A percentile compares a stretch with the other conserved stretches of the same genome.
Conservation (phyloP, 1,140 invertebrate genomes). For the Polypedilum vanderplanki region DNA sequence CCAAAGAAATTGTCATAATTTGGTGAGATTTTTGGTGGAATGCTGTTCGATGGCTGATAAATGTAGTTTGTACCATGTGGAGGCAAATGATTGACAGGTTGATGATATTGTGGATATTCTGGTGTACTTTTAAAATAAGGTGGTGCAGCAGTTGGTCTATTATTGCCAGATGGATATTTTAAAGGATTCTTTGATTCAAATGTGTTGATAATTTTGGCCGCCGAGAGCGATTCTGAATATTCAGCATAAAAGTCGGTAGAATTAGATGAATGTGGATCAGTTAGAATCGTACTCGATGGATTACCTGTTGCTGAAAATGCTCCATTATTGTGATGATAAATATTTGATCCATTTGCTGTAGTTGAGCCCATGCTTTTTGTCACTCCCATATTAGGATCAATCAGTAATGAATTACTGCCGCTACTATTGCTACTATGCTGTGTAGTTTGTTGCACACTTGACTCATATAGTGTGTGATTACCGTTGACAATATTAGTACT, state of each 20-base stretch:
- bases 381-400: not conserved
- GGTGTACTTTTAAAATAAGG: not conserved
- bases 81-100: slow-evolving; percentile 8
- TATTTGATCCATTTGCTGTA: not conserved
- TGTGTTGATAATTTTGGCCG: slow-evolving; percentile 22
- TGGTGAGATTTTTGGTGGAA: slow-evolving; percentile 6
- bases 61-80: not conserved
- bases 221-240: slow-evolving; percentile 18
- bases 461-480: slow-evolving; percentile 2
- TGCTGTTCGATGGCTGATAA: not conserved
- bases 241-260: not conserved
- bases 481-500: not conserved
- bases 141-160: not conserved
- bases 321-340: slow-evolving; percentile 12
- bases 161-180: not conserved
- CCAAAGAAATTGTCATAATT: slow-evolving; percentile 8
- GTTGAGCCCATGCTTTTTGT: not conserved
- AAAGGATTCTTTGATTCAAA: slow-evolving; percentile 19
- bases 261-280: not conserved
- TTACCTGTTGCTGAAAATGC: not conserved
- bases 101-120: not conserved
- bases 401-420: not conserved
- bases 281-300: too few species aligned
- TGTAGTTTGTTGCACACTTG: not conserved
- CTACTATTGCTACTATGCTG: not conserved